Evolutionary conservation across 2,797 vertebrate species (phyloP).

Genomic region (Sardinella longiceps): DNA sequence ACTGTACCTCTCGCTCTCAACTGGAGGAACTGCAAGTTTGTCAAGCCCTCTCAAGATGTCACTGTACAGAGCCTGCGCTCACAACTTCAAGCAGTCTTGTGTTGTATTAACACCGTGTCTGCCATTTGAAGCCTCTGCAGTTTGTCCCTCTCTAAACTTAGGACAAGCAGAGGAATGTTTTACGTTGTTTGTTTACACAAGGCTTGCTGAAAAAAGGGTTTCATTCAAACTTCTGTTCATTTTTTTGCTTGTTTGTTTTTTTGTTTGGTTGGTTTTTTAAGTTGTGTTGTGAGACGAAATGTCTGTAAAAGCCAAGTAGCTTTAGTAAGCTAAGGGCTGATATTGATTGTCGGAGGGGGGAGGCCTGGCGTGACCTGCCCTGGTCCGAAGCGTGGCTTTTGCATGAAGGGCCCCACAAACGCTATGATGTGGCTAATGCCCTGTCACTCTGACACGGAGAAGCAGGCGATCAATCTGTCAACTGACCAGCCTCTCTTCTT

Average conservation of each 20-base stretch:
- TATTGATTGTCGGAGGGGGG: conserved; percentile 40
- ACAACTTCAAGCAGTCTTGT: too few species aligned
- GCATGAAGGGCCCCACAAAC: conserved; percentile 71
- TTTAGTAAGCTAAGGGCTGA: neutral
- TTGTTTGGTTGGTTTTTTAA: conserved; percentile 5
- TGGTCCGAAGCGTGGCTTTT: conserved; percentile 54
- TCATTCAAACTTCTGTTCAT: neutral
- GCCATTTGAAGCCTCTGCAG: neutral
- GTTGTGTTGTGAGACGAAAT: neutral
- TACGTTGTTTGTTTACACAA: neutral
- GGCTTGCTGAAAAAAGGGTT: neutral
- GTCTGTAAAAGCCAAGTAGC: neutral
- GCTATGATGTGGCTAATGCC: conserved; percentile 78
- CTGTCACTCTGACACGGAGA: conserved; percentile 70
- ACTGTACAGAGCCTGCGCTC: neutral
- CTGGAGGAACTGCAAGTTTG: neutral
- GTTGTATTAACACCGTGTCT: neutral
- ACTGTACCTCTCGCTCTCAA: neutral
- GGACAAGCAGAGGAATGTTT: neutral
- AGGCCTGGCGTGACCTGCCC: conserved; percentile 54
- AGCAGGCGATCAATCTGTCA: conserved; percentile 63
- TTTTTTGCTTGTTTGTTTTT: neutral
- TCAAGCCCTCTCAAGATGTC: neutral
- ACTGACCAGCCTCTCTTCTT: conserved; percentile 54
- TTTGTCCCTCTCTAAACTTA: neutral